Base-by-base conservation (phyloP, 2,888 invertebrate species). In the Plagodis pulveraria region DNA sequence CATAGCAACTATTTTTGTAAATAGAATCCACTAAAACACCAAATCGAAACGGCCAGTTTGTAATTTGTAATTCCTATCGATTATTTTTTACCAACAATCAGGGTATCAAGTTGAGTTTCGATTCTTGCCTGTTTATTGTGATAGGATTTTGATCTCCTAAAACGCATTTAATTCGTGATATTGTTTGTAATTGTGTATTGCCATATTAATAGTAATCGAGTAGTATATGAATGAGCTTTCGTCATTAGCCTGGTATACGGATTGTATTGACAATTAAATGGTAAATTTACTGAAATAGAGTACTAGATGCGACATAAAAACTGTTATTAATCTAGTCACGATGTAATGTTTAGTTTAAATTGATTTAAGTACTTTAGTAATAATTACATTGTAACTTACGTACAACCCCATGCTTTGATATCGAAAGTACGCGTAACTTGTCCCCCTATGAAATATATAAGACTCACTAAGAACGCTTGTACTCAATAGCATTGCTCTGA, bases 211-310 rank as follows among this genome's bases (percentile, higher is more conserved):
- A 80, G 81, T 83, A 56, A 56, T 56, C 49, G 76, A 76, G 83
- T 91, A 89, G 89, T 80, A 78, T 52, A 84, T 82, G 80, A 86
- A 84, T 81, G 90, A 91, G 91, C 91, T 91, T 89, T 89, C 83
- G 83, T 87, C 87, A 82, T 84, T 89, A 89, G 89, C 87, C 86
- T 83, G 84, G 87, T 91, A 88, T 89, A 83, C 83, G 82, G 83
- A 77, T 70, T 76, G 71, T 76, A 77, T 74, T 71, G 69, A 81
- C 69, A 73, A 60, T 76, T 40, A 78, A 74, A 72, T 72, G 76
- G 72, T 78, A 74, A 74, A 71, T 68, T 69, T 74, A 68, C 73
- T 71, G 71, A 73, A 77, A 83, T 87, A 87, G 83, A 72, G 60
- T 77, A 74, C 82, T 84, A 83, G 80, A 73, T 68, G 74, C 72